Percentiles rank a stretch among this genome's conserved stretches.
Conservation (phyloP, 2,888 invertebrate genomes). For the Idaea dimidiata region DNA sequence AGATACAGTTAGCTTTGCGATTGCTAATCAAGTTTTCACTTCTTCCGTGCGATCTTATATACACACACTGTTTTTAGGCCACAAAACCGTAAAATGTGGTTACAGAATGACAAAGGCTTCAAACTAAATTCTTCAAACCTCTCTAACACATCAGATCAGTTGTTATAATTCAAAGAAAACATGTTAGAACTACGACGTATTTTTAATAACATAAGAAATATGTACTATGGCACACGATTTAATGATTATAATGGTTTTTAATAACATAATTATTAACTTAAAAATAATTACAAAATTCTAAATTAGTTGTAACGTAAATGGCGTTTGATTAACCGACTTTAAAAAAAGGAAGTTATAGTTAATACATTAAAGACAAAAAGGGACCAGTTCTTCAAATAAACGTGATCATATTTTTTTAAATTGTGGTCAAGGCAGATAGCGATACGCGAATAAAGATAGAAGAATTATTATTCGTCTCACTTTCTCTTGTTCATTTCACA, state of each 20-base stretch:
- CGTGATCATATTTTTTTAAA: no score
- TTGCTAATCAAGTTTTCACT: no score
- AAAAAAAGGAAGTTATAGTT: background rate
- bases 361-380: no score
- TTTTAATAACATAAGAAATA: constrained; percentile 12
- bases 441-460: no score
- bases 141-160: background rate
- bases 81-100: no score
- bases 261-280: constrained; percentile 26
- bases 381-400: no score
- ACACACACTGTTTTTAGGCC: no score
- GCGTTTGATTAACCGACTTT: background rate
- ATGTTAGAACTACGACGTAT: background rate
- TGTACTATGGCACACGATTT: background rate
- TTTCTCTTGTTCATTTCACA: no score
- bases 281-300: constrained; percentile 35
- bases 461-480: no score
- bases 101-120: constrained; percentile 11
- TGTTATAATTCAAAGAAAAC: background rate
- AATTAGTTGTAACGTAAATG: background rate
- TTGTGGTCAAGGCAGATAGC: no score
- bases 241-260: background rate
- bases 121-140: background rate
- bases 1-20: no score
- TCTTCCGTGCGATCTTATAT: no score